Base-by-base conservation (phyloP, 1,140 invertebrate genomes). In the Drosophila bocqueti region DNA sequence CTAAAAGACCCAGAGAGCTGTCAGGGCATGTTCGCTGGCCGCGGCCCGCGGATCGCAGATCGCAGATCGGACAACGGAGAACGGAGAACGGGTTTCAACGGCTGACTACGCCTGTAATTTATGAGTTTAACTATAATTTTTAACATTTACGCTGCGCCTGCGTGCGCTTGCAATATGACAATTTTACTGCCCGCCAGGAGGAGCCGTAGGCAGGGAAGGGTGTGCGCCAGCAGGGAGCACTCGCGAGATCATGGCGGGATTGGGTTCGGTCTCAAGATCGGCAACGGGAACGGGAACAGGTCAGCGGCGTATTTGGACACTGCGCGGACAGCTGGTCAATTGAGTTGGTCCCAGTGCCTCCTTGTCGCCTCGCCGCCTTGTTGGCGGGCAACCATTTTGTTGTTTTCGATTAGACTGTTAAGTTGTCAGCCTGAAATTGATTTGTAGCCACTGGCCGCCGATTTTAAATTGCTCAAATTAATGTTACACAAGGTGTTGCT, bases 101-200 rank as follows among this genome's bases (percentile, higher is more conserved):
- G 75, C 81, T 90, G 79, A 82, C 82, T 91, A 90, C 71, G 76
- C 31, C 52, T 63, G 69, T 89, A 79, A 89, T 90, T 90, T 90
- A 90, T 90, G 85, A 91, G 85, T 80, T 90, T 91, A 90, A 90
- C 85, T 90, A 90, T 90, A 85, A 90, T 90, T 91, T 90, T 90
- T 38, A 90, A 90, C 85, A 90, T 90, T 90, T 90, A 90, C 85
- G 85, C 82, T 90, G 85, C 85, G 85, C 86, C 86, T 90, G 85
- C 85, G 85, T 90, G 85, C 86, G 85, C 85, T 90, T 90, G 86
- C 86, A 91, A 90, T 90, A 90, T 90, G 85, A 90, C 85, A 90
- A 90, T 90, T 76, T 76, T 74, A 73, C 54, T 69, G 64, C 38
- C 46, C 45, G 43, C 29, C 52, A 21, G 61, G 42, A 57, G 64